Evolutionary conservation across 2,888 invertebrate genomes (phyloP).

Genomic region (Deroplatys truncata): DNA sequence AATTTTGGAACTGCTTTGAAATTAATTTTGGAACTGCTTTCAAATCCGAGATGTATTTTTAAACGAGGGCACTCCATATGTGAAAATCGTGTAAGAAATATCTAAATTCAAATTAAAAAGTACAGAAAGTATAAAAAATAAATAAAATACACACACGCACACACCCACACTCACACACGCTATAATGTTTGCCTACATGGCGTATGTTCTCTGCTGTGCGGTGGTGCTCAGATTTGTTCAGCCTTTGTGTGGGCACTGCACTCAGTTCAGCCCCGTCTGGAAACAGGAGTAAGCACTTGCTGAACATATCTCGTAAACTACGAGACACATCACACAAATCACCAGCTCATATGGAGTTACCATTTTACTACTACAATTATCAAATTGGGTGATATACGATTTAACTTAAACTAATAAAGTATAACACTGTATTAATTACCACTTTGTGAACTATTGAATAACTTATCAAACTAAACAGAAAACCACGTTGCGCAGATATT

Average conservation of each 20-base stretch:
- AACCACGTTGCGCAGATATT: background rate
- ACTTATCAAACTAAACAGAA: background rate
- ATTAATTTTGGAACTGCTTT: too few relatives aligned
- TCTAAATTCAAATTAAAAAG: background rate
- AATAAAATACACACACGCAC: conserved; percentile 10
- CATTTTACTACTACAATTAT: too few relatives aligned
- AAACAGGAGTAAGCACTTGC: background rate
- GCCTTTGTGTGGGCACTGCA: background rate
- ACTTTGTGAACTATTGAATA: background rate
- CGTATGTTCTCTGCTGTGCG: background rate
- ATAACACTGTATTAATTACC: background rate
- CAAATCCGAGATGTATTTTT: background rate
- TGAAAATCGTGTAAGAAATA: background rate
- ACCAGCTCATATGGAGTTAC: too few relatives aligned
- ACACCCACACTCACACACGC: conserved; percentile 8
- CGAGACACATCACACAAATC: background rate
- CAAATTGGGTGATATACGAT: background rate
- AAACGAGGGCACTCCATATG: background rate
- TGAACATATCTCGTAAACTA: background rate
- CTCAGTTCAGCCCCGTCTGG: background rate
- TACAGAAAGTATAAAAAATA: background rate
- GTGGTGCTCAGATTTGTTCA: background rate
- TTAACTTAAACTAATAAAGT: background rate
- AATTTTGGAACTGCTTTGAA: too few relatives aligned
- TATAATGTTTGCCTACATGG: background rate